A percentile compares a stretch with the other conserved stretches of the same genome.
Evolutionary conservation across 2,113 vertebrate species (phyloP).

Genomic region (Cervus canadensis): DNA sequence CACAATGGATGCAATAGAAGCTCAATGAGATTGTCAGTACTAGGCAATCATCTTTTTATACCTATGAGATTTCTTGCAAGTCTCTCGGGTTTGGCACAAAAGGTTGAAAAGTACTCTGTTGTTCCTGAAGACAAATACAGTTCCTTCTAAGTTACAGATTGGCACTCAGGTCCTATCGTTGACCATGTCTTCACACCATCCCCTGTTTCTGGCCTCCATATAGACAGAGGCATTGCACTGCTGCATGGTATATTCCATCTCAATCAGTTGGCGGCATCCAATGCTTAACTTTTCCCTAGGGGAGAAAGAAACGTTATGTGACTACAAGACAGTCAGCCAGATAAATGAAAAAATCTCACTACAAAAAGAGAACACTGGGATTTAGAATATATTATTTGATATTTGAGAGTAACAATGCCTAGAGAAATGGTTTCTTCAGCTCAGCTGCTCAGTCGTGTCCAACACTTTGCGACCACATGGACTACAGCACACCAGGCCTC

Average conservation of each 20-base stretch:
- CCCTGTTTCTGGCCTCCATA: constrained; percentile 65
- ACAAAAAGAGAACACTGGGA: neutral
- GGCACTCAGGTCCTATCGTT: neutral
- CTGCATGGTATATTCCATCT: constrained; percentile 84
- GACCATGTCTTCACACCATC: constrained; percentile 70
- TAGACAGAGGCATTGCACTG: constrained; percentile 76
- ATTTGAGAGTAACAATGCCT: neutral
- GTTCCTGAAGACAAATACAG: neutral
- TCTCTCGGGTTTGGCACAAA: constrained; percentile 3
- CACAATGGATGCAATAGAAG: neutral
- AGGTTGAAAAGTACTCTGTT: constrained; percentile 3
- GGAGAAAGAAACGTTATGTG: constrained; percentile 8
- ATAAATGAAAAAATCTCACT: neutral
- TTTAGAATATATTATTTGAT: constrained; percentile 11
- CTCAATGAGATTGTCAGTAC: neutral
- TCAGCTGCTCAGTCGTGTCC: neutral
- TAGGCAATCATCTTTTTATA: constrained; percentile 1
- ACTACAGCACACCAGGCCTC: neutral
- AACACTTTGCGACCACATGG: neutral
- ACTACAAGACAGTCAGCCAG: neutral
- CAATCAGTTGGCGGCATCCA: constrained; percentile 85
- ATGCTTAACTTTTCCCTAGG: constrained; percentile 86
- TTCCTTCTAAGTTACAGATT: neutral
- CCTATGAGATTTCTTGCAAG: constrained; percentile 6
- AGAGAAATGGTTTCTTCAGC: neutral